phyloP scores from a whole-genome alignment of 2,888 invertebrate genomes.

The Syritta pipiens region DNA sequence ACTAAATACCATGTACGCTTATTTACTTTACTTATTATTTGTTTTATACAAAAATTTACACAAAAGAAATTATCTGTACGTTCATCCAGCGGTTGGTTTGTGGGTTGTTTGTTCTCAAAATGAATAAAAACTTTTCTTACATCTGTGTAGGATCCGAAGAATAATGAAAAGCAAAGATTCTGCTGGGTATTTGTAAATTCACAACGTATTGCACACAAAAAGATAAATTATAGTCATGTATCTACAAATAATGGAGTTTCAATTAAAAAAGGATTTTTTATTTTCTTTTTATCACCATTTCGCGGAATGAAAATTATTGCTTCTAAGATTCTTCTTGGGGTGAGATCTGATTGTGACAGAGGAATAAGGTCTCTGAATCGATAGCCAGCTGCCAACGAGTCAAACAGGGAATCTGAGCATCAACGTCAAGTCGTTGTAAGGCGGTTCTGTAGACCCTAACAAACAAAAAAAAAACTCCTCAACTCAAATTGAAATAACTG shows the following conservation, averaged over 20 bases:
- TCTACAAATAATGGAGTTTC: conserved; percentile 48
- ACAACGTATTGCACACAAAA: conserved; percentile 63
- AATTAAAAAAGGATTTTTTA: conserved; percentile 1
- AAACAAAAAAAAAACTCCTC: background rate
- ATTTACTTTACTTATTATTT: conserved; percentile 46
- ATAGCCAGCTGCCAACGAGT: too few species aligned
- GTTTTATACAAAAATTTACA: conserved; percentile 67
- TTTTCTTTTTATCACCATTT: conserved; percentile 32
- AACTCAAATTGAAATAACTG: background rate
- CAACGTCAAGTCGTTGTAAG: too few species aligned
- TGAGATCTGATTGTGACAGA: too few species aligned
- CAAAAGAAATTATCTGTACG: conserved; percentile 51
- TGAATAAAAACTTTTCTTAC: conserved; percentile 13
- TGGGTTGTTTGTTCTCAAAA: too few species aligned
- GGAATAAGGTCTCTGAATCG: too few species aligned
- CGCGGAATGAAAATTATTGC: background rate
- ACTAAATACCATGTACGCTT: conserved; percentile 66
- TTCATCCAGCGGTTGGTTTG: conserved; percentile 50
- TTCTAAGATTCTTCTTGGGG: background rate
- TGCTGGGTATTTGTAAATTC: conserved; percentile 58
- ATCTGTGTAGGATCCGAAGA: background rate
- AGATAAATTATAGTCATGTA: conserved; percentile 59
- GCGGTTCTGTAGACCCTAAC: background rate
- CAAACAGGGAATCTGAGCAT: too few species aligned
- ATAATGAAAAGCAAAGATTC: too few species aligned